Evolutionary conservation across 1,140 invertebrate species (phyloP), one percentile per base, ranked within the genome.

Genomic region (Drosophila ohnishii): DNA sequence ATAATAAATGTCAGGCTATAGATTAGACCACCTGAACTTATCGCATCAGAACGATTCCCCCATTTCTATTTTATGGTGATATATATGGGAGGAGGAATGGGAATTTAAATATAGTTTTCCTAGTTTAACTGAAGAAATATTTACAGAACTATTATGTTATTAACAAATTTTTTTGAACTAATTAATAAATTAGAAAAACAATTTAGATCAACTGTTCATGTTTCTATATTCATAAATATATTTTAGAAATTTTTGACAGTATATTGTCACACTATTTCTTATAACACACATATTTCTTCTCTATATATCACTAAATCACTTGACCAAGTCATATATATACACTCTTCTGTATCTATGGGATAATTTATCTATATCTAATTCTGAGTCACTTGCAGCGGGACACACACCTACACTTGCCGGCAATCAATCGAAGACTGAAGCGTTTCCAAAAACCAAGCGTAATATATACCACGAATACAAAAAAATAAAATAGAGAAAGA

Each of bases 381-480:
- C 11, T 32, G 30, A 58, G 58, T 69, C 57, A 77, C 66, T 65
- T 53, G 3, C 4, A 6, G 47, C 48, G 37, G 40, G 16, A 62
- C 55, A 83, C 84, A 82, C 75, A 88, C 84, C 84, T 84, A 72
- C 63, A 78, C 80, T 44, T 55, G 77, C 73, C 85, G 84, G 84
- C 84, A 72, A 88, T 78, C 77, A 72, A 84, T 72, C 59, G 63
- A 75, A 78, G 77, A 89, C 80, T 88, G 66, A 88, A 78, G 37
- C 47, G 40, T 50, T 60, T 44, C 47, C 50, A 47, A n/a, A 79
- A 71, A 62, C 55, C 59, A 42, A 14, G 42, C 47, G 48, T 51
- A 53, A 64, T 87, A 82, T 72, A 65, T 50, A 70, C 22, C 13
- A 57, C 30, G 50, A 35, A 28, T 13, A 37, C 32, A 44, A 53